Base-by-base conservation (phyloP, 2,888 invertebrate species). In the Catocala fraxini region DNA sequence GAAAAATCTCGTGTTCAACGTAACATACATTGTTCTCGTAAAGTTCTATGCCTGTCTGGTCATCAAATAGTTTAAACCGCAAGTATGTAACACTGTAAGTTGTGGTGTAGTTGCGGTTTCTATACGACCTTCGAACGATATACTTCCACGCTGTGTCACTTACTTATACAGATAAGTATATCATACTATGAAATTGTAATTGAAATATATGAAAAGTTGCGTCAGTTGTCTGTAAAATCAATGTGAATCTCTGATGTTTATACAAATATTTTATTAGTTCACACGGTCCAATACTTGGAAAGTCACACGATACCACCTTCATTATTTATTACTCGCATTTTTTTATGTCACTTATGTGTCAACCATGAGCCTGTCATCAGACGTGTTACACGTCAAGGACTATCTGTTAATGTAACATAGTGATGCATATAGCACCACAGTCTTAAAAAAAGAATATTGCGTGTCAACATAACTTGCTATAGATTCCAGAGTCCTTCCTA, bases 41-140 rank as follows among this genome's bases (percentile, higher is more conserved):
- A 12, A 45, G 0, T 6, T 13, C 47, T 47, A 12, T 45, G 6
- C 12, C 15, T 6, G 12, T 39, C 11, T 41, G n/a, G 48, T 33
- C 48, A 39, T 48, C 35, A 51, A 65, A 70, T 56, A 59, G 46
- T 56, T 70, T 41, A 65, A 35, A 25, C 41, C 15, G 9, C 47
- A 60, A 51, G 12, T 45, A 42, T 33, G 68, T 73, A 73, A 74
- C 59, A 35, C 55, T 39, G 55, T 56, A 62, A 42, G 45, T 48
- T 73, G 72, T 56, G 75, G 75, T 77, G 59, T 51, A 56, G 60
- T 68, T 68, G 80, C 69, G 78, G 73, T 80, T 68, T 51, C 41
- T 51, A 4, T 47, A 58, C 54, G 64, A 65, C 76, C 76, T 76
- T 75, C 65, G 63, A 41, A 6, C 48, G 41, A 12, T 11, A 48